Conservation (phyloP, 2,888 invertebrate genomes). For the Operophtera brumata region DNA sequence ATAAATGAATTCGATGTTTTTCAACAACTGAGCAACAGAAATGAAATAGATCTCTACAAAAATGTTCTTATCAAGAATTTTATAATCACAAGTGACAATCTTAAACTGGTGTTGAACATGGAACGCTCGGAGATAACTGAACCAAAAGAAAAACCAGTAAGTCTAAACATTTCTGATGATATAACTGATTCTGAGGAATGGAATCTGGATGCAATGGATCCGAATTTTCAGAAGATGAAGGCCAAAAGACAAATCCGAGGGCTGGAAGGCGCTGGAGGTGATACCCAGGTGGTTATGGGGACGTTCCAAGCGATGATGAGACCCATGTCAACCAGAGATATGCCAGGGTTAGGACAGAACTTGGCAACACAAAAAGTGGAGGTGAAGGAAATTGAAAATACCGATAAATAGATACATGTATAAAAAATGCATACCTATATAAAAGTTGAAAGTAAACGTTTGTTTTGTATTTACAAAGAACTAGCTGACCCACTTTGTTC, state of each 20-base stretch:
- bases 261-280: constrained; percentile 33
- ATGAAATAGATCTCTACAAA: constrained; percentile 34
- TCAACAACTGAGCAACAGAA: constrained; percentile 12
- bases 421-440: too few relatives aligned
- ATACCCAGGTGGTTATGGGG: constrained; percentile 47
- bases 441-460: too few relatives aligned
- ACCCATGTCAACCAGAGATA: constrained; percentile 37
- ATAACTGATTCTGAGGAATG: neutral
- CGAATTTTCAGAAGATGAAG: constrained; percentile 1
- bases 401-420: neutral
- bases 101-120: constrained; percentile 38
- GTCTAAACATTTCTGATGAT: neutral
- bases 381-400: constrained; percentile 2
- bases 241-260: constrained; percentile 35
- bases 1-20: constrained; percentile 30
- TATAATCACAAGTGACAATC: constrained; percentile 40
- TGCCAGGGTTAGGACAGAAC: constrained; percentile 25
- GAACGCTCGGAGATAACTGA: constrained; percentile 27
- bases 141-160: constrained; percentile 9
- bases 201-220: neutral
- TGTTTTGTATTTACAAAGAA: too few relatives aligned
- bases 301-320: constrained; percentile 54
- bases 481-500: too few relatives aligned
- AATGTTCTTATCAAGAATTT: constrained; percentile 39
- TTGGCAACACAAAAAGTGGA: neutral